phyloP scores from a whole-genome alignment of 2,797 vertebrate species.

The Heliangelus exortis region DNA sequence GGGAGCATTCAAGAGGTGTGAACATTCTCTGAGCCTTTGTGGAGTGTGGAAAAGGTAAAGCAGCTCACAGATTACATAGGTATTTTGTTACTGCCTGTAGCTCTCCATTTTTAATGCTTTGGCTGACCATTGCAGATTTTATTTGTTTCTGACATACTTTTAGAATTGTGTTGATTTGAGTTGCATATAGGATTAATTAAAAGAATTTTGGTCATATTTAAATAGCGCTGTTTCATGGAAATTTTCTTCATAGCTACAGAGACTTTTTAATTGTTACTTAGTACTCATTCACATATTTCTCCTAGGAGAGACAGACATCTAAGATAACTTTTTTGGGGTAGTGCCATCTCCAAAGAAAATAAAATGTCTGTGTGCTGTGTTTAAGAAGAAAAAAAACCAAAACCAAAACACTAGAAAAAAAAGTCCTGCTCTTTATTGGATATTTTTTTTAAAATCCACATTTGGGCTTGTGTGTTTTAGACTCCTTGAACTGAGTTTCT shows the following conservation, averaged over 20 bases:
- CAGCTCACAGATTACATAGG: background rate
- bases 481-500: background rate
- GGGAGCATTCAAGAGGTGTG: background rate
- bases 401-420: background rate
- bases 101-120: background rate
- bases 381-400: background rate
- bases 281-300: background rate
- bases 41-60: background rate
- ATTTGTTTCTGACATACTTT: background rate
- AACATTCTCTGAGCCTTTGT: background rate
- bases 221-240: background rate
- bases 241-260: background rate
- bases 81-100: background rate
- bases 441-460: fast-evolving
- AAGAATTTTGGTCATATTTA: background rate
- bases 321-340: background rate
- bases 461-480: background rate
- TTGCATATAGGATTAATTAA: background rate
- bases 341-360: background rate
- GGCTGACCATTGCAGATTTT: background rate
- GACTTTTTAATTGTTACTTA: background rate
- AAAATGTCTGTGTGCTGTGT: background rate
- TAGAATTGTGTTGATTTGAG: background rate
- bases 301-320: background rate
- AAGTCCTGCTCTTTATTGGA: background rate